These are phyloP conservation scores for Masticophis lateralis DNA, from an alignment of 2,797 vertebrate genomes.

Conservation along the genomic window DNA sequence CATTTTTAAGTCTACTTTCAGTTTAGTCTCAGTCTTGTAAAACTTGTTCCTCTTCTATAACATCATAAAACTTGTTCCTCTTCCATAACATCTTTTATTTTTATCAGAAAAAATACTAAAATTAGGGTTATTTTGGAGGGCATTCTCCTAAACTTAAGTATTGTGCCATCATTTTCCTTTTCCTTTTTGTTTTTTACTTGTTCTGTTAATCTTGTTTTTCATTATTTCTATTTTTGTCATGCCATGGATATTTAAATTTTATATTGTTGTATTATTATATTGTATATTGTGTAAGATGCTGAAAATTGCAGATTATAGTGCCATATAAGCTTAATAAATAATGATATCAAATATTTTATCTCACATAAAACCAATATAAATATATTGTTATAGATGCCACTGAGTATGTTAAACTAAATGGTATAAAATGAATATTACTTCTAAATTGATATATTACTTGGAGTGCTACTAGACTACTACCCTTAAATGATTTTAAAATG, in stretches of 20 bases:
- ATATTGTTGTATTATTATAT: not conserved
- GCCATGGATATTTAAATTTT: not conserved
- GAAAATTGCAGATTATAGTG: not conserved
- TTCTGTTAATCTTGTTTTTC: not conserved
- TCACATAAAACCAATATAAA: not conserved
- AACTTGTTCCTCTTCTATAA: not conserved
- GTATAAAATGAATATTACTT: not conserved
- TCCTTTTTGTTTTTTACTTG: not conserved
- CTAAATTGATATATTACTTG: not conserved
- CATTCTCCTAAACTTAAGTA: not conserved
- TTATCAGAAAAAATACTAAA: not conserved
- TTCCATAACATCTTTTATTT: not conserved
- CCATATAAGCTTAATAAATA: not conserved
- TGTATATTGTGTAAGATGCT: not conserved
- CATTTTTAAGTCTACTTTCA: not conserved
- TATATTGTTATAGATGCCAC: not conserved
- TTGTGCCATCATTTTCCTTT: not conserved
- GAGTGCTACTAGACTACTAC: not conserved
- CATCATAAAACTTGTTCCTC: no score
- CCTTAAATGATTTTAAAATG: not conserved
- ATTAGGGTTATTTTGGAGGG: not conserved
- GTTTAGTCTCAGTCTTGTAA: not conserved
- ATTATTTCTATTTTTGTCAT: not conserved
- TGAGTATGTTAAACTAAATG: not conserved
- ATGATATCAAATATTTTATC: not conserved